These are phyloP conservation scores for Eudasyphora cyanicolor DNA, from an alignment of 2,888 invertebrate species.

Conservation along the genomic window DNA sequence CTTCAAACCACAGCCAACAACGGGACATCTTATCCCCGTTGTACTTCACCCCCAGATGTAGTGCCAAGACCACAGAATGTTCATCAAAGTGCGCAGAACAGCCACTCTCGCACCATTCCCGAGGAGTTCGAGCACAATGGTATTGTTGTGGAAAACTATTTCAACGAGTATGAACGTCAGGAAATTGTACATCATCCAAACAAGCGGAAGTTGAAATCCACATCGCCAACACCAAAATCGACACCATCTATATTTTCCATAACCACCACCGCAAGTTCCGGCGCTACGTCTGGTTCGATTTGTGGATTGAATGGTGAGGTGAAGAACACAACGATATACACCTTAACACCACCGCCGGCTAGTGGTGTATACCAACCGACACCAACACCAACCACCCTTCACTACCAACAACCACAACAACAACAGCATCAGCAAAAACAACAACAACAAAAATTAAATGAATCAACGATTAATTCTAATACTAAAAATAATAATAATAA, in stretches of 20 bases:
- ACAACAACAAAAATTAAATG: constrained; percentile 59
- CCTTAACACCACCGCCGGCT: constrained; percentile 15
- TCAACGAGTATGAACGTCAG: constrained; percentile 79
- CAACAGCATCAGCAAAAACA: constrained; percentile 14
- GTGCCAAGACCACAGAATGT: constrained; percentile 77
- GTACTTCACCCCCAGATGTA: constrained; percentile 78
- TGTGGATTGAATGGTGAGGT: constrained; percentile 4
- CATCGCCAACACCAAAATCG: constrained; percentile 53
- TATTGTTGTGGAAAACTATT: constrained; percentile 78
- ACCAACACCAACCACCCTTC: neutral
- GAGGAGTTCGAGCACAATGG: constrained; percentile 68
- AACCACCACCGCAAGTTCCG: neutral
- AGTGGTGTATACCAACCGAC: neutral
- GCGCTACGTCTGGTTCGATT: neutral
- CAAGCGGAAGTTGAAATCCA: constrained; percentile 58
- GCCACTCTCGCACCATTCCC: constrained; percentile 20
- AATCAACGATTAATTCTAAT: constrained; percentile 67
- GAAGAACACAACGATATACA: constrained; percentile 42
- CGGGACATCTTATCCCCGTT: constrained; percentile 71
- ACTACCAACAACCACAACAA: constrained; percentile 50
- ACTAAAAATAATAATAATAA: constrained; percentile 58
- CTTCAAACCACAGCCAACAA: constrained; percentile 66
- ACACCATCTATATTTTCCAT: constrained; percentile 32
- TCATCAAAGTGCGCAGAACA: constrained; percentile 57
- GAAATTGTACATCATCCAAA: constrained; percentile 77